A percentile compares a stretch with the other conserved stretches of the same genome.
Conservation (phyloP, 2,113 vertebrate genomes). For the Tetrax tetrax region DNA sequence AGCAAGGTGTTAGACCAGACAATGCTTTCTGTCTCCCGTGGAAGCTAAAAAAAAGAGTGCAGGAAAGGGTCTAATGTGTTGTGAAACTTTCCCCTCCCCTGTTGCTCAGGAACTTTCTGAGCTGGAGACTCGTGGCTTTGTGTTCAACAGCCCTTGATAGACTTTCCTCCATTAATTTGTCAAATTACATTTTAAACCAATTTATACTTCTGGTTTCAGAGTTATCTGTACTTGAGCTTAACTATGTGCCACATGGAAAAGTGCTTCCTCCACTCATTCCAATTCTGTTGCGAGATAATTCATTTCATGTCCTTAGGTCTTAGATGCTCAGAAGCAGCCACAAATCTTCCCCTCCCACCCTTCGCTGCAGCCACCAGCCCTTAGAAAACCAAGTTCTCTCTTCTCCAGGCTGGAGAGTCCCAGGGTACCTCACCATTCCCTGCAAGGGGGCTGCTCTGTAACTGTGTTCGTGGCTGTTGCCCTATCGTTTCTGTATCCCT, state of each 20-base stretch:
- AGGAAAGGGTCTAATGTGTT: not conserved
- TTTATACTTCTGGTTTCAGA: not conserved
- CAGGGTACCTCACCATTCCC: not conserved
- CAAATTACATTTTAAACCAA: not conserved
- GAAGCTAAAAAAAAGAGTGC: not conserved
- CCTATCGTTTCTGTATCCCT: not conserved
- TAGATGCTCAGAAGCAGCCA: not conserved
- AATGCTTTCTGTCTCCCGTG: not conserved
- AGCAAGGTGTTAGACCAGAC: not conserved
- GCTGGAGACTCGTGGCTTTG: not conserved
- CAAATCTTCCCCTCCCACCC: not conserved
- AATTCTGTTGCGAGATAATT: not conserved
- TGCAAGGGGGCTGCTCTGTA: not conserved
- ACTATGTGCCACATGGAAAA: constrained; percentile 23
- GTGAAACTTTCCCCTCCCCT: not conserved
- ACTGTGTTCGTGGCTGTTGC: not conserved
- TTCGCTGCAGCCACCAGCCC: not conserved
- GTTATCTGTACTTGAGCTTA: constrained; percentile 19
- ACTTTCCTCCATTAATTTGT: not conserved
- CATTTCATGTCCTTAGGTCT: not conserved
- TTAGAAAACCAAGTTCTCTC: not conserved
- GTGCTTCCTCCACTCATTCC: not conserved
- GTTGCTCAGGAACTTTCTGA: not conserved
- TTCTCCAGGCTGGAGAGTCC: not conserved
- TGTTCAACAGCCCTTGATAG: not conserved